phyloP scores from a whole-genome alignment of 2,888 invertebrate genomes.

The Nephrotoma appendiculata region DNA sequence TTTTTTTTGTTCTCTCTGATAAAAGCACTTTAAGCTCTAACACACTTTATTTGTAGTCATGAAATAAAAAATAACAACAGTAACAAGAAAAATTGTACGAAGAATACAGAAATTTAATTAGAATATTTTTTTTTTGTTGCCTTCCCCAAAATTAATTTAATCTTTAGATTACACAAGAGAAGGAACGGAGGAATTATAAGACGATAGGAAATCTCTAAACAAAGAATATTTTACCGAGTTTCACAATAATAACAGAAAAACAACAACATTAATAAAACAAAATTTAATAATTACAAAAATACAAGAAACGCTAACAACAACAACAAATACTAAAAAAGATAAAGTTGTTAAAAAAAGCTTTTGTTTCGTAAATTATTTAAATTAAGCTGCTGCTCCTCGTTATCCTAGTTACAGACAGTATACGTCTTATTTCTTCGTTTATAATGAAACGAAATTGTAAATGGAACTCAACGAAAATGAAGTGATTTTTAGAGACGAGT shows the following conservation, averaged over 20 bases:
- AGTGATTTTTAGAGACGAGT: too few relatives aligned
- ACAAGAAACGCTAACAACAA: not conserved
- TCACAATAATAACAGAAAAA: not conserved
- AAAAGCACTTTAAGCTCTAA: not conserved
- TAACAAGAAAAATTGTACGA: not conserved
- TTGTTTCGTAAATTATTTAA: not conserved
- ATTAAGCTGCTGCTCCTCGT: not conserved
- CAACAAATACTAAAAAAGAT: not conserved
- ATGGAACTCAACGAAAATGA: too few relatives aligned
- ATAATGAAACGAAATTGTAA: too few relatives aligned
- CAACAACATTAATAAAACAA: not conserved
- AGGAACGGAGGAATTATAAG: not conserved
- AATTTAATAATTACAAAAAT: not conserved
- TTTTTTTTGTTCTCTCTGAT: not conserved
- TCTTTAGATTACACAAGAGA: not conserved
- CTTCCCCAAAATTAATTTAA: not conserved
- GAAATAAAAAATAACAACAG: not conserved
- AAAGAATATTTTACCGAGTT: not conserved
- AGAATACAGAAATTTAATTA: not conserved
- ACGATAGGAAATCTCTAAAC: not conserved
- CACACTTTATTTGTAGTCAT: not conserved
- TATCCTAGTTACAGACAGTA: not conserved
- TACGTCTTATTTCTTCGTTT: too few relatives aligned
- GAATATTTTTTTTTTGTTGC: not conserved
- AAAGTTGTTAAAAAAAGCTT: not conserved